These are phyloP conservation scores for Sciaenops ocellatus DNA, from an alignment of 2,797 vertebrate species.

Conservation along the genomic window DNA sequence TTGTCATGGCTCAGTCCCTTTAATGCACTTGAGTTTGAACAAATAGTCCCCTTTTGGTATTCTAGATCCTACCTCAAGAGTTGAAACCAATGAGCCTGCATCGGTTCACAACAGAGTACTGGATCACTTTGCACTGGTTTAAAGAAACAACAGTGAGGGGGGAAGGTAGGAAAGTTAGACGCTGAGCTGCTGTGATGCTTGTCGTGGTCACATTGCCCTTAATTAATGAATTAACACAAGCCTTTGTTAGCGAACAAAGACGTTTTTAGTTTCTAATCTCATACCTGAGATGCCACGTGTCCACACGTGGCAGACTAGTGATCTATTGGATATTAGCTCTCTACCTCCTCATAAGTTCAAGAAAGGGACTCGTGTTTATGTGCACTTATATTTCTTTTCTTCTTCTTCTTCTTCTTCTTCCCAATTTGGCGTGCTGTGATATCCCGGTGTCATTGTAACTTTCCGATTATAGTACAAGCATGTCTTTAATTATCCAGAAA, in stretches of 20 bases:
- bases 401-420: neutral
- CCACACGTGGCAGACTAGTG: constrained; percentile 51
- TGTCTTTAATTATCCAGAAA: constrained; percentile 72
- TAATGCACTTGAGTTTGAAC: constrained; percentile 64
- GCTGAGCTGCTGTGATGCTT: constrained; percentile 66
- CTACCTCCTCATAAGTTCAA: constrained; percentile 81
- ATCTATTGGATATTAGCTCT: constrained; percentile 74
- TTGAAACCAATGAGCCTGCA: constrained; percentile 63
- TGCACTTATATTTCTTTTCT: constrained; percentile 71
- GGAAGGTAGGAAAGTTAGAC: constrained; percentile 22
- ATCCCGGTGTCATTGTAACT: constrained; percentile 70
- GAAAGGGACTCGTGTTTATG: constrained; percentile 83
- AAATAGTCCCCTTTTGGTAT: constrained; percentile 51
- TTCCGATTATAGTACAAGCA: constrained; percentile 70
- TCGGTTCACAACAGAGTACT: constrained; percentile 62
- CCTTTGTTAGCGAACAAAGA: constrained; percentile 63
- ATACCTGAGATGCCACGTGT: constrained; percentile 58
- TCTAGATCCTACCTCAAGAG: constrained; percentile 75
- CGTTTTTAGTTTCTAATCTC: constrained; percentile 48
- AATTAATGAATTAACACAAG: constrained; percentile 57
- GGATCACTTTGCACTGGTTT: constrained; percentile 67
- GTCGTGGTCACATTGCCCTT: constrained; percentile 55
- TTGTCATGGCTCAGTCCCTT: constrained; percentile 68
- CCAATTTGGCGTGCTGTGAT: constrained; percentile 65
- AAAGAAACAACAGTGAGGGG: constrained; percentile 20